Conservation (phyloP, 2,888 invertebrate species). For the Junonia oenone region DNA sequence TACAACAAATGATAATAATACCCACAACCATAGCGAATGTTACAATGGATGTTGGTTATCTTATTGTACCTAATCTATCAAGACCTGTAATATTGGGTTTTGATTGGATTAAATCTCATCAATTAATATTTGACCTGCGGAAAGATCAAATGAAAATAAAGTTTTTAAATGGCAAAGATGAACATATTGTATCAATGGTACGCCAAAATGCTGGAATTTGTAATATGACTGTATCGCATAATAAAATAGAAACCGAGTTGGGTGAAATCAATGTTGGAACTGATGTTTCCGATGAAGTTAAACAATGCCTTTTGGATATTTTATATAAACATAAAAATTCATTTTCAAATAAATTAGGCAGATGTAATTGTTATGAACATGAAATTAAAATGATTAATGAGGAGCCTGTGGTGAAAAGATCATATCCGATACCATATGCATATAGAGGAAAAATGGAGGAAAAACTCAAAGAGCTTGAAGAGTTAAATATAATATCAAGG, state of each 20-base stretch:
- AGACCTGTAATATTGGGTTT: constrained; percentile 19
- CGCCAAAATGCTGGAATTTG: not conserved
- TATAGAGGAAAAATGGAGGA: constrained; percentile 26
- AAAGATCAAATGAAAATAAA: not conserved
- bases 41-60: not conserved
- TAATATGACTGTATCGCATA: not conserved
- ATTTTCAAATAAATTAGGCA: constrained; percentile 19
- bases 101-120: constrained; percentile 20
- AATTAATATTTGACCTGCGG: not conserved
- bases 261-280: not conserved
- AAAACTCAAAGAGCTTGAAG: constrained; percentile 28
- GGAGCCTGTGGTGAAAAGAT: constrained; percentile 21
- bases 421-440: constrained; percentile 32
- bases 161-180: not conserved
- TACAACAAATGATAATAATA: constrained; percentile 10
- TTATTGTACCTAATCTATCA: not conserved
- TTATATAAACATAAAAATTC: constrained; percentile 3
- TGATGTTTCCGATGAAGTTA: not conserved
- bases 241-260: not conserved
- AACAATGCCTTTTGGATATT: not conserved
- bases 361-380: constrained; percentile 30
- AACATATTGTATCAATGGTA: not conserved
- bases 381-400: constrained; percentile 23
- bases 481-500: constrained; percentile 24
- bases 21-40: constrained; percentile 1